A percentile compares a stretch with the other conserved stretches of the same genome.
Evolutionary conservation across 2,888 invertebrate genomes (phyloP).

Genomic region (Silvanus unidentatus): DNA sequence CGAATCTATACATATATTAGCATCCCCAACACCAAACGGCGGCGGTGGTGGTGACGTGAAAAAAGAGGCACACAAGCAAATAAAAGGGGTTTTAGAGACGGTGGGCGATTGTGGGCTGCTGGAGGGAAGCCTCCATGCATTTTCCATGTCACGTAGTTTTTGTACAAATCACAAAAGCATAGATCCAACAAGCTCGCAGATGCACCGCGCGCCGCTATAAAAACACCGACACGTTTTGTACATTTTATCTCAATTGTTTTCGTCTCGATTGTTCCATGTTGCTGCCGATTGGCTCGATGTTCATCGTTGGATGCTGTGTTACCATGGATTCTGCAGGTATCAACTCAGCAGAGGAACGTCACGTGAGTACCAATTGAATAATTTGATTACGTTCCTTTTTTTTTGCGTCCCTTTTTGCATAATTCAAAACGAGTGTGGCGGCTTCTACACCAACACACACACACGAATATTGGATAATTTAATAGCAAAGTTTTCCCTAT

Average conservation of each 20-base stretch:
- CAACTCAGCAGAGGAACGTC: slow-evolving; percentile 60
- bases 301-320: slow-evolving; percentile 33
- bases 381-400: slow-evolving; percentile 32
- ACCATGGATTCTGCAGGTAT: slow-evolving; percentile 50
- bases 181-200: slow-evolving; percentile 36
- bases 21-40: too few species aligned
- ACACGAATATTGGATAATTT: too few species aligned
- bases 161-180: slow-evolving; percentile 38
- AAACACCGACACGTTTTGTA: slow-evolving; percentile 39
- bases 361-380: slow-evolving; percentile 53
- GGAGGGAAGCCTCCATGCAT: slow-evolving; percentile 21
- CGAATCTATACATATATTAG: slow-evolving; percentile 20
- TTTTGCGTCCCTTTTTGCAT: slow-evolving; percentile 17
- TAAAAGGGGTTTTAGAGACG: slow-evolving; percentile 14
- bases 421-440: slow-evolving; percentile 5
- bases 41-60: too few species aligned
- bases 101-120: too few species aligned
- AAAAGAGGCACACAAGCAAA: slow-evolving; percentile 11
- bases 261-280: slow-evolving; percentile 51
- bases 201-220: slow-evolving; percentile 29
- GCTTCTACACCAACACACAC: too few species aligned
- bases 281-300: slow-evolving; percentile 38
- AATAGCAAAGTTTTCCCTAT: too few species aligned
- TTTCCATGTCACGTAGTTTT: slow-evolving; percentile 38
- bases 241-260: slow-evolving; percentile 46